A percentile compares a stretch with the other conserved stretches of the same genome.
These are phyloP conservation scores for Pteria penguin DNA, from an alignment of 2,888 invertebrate genomes.

Conservation along the genomic window DNA sequence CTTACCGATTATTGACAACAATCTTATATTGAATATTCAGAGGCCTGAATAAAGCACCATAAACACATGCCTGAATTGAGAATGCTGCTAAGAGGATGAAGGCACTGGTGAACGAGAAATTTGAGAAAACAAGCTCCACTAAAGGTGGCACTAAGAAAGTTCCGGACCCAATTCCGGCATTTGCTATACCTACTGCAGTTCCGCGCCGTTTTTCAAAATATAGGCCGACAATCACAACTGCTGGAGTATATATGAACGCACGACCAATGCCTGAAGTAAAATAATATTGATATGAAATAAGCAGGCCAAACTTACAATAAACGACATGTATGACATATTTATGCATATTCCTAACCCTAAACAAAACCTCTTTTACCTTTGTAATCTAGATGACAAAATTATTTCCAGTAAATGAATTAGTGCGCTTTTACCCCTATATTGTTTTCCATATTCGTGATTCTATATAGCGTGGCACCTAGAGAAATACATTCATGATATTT, in stretches of 20 bases:
- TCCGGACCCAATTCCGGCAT: slow-evolving; percentile 61
- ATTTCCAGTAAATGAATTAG: not conserved
- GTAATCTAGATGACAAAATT: too few species aligned
- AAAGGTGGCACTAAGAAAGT: slow-evolving; percentile 55
- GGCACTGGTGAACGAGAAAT: slow-evolving; percentile 53
- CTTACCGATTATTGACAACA: too few species aligned
- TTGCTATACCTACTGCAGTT: slow-evolving; percentile 52
- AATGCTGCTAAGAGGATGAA: slow-evolving; percentile 54
- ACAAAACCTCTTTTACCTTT: too few species aligned
- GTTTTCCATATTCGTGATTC: too few species aligned
- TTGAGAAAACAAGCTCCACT: slow-evolving; percentile 49
- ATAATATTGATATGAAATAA: too few species aligned
- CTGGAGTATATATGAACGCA: slow-evolving; percentile 55
- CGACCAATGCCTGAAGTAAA: slow-evolving; percentile 55
- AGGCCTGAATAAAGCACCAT: slow-evolving; percentile 52
- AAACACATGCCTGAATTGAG: slow-evolving; percentile 50
- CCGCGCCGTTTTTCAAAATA: slow-evolving; percentile 60
- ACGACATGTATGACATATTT: not conserved
- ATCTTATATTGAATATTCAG: slow-evolving; percentile 31
- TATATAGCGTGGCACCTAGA: too few species aligned
- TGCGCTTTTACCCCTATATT: too few species aligned
- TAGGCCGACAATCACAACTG: slow-evolving; percentile 54
- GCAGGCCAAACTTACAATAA: too few species aligned
- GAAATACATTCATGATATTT: too few species aligned
- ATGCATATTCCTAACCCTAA: not conserved